A percentile compares a stretch with the other conserved stretches of the same genome.
Conservation (phyloP, 1,140 invertebrate species). For the Chrysomallon squamiferum region DNA sequence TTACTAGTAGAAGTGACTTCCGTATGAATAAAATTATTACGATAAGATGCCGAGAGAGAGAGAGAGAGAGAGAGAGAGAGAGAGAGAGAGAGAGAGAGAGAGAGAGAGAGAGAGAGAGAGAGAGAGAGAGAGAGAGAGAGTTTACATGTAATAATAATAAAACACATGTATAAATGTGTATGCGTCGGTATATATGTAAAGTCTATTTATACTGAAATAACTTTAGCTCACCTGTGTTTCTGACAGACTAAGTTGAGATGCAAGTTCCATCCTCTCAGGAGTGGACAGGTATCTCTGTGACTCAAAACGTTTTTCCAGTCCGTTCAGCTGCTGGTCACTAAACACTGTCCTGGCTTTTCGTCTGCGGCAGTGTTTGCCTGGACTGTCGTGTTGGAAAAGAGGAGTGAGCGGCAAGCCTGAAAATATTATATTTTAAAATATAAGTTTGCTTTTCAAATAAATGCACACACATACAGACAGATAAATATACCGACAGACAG, state of each 20-base stretch:
- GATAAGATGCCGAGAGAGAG: no score
- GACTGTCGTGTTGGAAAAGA: conserved; percentile 71
- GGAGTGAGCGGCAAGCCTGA: conserved; percentile 76
- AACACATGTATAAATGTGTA: no score
- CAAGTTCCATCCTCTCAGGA: conserved; percentile 69
- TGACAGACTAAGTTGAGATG: conserved; percentile 59
- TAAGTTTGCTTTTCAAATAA: background rate
- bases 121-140: no score
- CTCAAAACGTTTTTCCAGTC: conserved; percentile 91
- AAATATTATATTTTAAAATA: conserved; percentile 8
- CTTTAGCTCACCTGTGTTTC: conserved; percentile 61
- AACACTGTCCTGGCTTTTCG: conserved; percentile 97
- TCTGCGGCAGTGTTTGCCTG: conserved; percentile 86
- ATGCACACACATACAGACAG: conserved; percentile 10
- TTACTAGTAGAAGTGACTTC: no score
- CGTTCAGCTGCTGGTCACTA: conserved; percentile 79
- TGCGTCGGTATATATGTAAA: no score
- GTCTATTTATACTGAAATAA: no score
- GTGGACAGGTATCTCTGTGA: conserved; percentile 96
- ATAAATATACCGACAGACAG: conserved; percentile 9
- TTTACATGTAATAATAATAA: no score
- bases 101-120: no score
- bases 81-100: no score
- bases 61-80: no score
- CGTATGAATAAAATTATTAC: no score